A percentile compares a stretch with the other conserved stretches of the same genome.
These are phyloP conservation scores for Chelon labrosus DNA, from an alignment of 2,797 vertebrate species.

Conservation along the genomic window DNA sequence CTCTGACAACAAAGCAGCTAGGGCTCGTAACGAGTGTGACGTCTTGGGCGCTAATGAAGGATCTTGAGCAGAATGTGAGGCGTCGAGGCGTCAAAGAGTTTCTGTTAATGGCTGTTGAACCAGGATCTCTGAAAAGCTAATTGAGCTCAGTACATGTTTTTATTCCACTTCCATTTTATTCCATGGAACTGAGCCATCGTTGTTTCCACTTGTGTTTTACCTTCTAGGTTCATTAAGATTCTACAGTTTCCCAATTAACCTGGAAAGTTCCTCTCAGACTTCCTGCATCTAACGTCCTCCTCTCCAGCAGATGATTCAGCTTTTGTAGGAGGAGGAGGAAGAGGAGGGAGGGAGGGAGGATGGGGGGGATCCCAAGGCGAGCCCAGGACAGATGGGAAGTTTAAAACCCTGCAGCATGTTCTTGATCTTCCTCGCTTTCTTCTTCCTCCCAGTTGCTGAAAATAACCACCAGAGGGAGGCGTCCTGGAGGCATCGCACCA, in stretches of 20 bases:
- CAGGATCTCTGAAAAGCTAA: no score
- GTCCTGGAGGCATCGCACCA: constrained; percentile 23
- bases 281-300: background rate
- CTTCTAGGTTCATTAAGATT: no score
- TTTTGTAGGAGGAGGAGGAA: background rate
- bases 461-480: constrained; percentile 51
- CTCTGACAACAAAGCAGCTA: constrained; percentile 28
- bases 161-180: no score
- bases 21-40: no score
- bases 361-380: constrained; percentile 31
- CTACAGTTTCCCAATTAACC: no score
- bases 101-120: no score
- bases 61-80: background rate
- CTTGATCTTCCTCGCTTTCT: constrained; percentile 25
- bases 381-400: constrained; percentile 54
- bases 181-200: no score
- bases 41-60: no score
- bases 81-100: no score
- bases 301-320: constrained; percentile 24
- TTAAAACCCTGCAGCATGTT: constrained; percentile 51
- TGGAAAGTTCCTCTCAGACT: background rate
- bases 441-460: constrained; percentile 25
- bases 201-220: no score
- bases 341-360: no score
- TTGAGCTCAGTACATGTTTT: no score